These are phyloP conservation scores for Macrochelys suwanniensis DNA, from an alignment of 2,797 vertebrate species.

Conservation along the genomic window DNA sequence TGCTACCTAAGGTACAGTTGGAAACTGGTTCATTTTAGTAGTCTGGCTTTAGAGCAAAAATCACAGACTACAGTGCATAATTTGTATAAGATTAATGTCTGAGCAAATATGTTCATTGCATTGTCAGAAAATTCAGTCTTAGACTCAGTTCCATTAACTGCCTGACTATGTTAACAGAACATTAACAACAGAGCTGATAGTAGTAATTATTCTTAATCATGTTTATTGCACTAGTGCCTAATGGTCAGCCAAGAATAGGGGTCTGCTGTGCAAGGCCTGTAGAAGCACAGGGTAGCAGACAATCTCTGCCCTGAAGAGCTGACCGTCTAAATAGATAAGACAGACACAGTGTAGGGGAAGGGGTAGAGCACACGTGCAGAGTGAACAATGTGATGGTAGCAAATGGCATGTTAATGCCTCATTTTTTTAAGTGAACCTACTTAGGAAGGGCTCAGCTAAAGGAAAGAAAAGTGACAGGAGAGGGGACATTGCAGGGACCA, in stretches of 20 bases:
- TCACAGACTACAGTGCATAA: neutral
- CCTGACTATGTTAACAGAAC: neutral
- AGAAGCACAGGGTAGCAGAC: fast-evolving
- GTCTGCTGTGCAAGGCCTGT: neutral
- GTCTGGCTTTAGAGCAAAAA: neutral
- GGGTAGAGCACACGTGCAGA: neutral
- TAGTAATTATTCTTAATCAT: neutral
- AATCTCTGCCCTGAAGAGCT: neutral
- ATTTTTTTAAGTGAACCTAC: neutral
- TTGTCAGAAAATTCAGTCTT: neutral
- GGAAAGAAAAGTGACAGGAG: neutral
- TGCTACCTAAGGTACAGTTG: neutral
- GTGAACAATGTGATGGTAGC: neutral
- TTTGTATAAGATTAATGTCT: neutral
- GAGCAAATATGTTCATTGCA: conserved; percentile 9
- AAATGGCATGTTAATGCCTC: neutral
- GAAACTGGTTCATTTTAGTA: neutral
- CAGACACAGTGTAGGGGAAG: neutral
- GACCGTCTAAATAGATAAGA: neutral
- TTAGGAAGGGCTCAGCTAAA: neutral
- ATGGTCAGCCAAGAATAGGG: neutral
- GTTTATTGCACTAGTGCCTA: fast-evolving
- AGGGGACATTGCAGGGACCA: neutral
- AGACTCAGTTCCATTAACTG: neutral
- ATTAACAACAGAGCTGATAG: neutral